Base-by-base conservation (phyloP, 1,140 invertebrate species). In the Drosophila trapezifrons region DNA sequence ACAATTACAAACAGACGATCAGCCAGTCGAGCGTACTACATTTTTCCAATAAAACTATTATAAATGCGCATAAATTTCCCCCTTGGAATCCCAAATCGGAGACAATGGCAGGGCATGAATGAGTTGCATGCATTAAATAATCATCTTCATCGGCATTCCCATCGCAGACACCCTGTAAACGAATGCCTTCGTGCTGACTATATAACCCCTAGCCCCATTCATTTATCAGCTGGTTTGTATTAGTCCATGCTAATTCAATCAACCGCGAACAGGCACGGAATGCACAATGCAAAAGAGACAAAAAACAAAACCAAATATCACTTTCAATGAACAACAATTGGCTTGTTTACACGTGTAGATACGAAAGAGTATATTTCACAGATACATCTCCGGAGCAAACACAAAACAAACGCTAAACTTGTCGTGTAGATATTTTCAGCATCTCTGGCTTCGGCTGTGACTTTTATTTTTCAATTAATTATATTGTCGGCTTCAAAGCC, bases 11-110 rank as follows among this genome's bases (percentile, higher is more conserved):
- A 42, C 59, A 69, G 51, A 29, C 52, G 45, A 59, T 66, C 63
- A 77, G 40, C 51, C 73, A 58, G 51, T 49, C 10, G 69, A 62
- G 69, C 69, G 70, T 35, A 54, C 51, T 47, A 67, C 72, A 77
- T 78, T 63, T 77, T 78, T 55, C 73, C 60, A 89, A 87, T 87
- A 87, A 89, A 87, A 89, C 76, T 56, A 87, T 87, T 87, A 80
- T 55, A 80, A 84, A 89, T 87, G 83, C 85, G 62, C 83, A 87
- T 87, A 84, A 80, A 89, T 87, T 84, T 46, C n/a, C 47, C 65
- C 47, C 18, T 46, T 22, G 20, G 56, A 38, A 60, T 64, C 45
- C 37, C 40, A 51, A 69, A 66, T 62, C 55, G 69, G 47, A 63
- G 56, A 58, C 57, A 81, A 81, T 66, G 27, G 51, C 37, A 18